Evolutionary conservation across 2,797 vertebrate species (phyloP).

Genomic region (Onychomys leucogaster): DNA sequence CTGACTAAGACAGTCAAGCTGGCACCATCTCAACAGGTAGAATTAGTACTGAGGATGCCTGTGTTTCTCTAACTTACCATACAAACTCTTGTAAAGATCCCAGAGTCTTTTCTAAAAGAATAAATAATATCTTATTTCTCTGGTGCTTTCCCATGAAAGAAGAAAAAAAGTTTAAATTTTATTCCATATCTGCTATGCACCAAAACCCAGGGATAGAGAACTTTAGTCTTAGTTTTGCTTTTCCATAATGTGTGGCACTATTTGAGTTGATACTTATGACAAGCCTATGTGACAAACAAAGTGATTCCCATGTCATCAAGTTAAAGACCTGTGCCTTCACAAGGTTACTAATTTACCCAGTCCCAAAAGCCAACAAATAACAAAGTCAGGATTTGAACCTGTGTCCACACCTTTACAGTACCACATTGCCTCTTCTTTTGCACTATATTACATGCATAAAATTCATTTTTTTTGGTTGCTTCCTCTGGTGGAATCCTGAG

Average conservation of each 20-base stretch:
- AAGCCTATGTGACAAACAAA: not conserved
- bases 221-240: not conserved
- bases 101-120: conserved; percentile 4
- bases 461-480: conserved; percentile 39
- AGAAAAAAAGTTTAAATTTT: not conserved
- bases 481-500: not conserved
- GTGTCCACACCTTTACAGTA: not conserved
- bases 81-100: not conserved
- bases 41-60: not conserved
- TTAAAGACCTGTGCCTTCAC: not conserved
- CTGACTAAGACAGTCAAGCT: not conserved
- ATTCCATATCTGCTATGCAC: not conserved
- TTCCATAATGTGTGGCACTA: not conserved
- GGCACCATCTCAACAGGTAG: not conserved
- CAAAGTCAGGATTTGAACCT: not conserved
- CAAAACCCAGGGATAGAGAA: not conserved
- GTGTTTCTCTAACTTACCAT: not conserved
- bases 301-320: not conserved
- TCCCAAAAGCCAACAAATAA: not conserved
- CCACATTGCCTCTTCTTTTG: not conserved
- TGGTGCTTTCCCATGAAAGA: not conserved
- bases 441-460: not conserved
- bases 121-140: conserved; percentile 10
- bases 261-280: not conserved
- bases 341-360: not conserved